phyloP scores from a whole-genome alignment of 2,888 invertebrate genomes.

The Thereva unica region DNA sequence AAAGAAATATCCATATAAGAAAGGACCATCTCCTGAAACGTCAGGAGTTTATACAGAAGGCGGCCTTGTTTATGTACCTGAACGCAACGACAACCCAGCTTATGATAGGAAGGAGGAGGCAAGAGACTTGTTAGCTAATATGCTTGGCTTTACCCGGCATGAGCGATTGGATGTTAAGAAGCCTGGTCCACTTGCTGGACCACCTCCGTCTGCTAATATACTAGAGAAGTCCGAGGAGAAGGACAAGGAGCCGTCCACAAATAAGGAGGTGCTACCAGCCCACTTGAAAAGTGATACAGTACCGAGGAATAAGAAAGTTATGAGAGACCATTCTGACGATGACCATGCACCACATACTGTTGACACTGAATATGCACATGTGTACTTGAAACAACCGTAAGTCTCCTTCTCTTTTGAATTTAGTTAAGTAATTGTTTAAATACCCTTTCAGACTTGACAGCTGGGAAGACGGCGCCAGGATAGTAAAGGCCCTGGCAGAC shows the following conservation, averaged over 20 bases:
- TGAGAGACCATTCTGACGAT: conserved; percentile 56
- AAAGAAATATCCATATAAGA: conserved; percentile 25
- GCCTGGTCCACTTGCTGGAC: conserved; percentile 78
- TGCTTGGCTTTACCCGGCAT: conserved; percentile 81
- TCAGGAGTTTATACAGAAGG: conserved; percentile 66
- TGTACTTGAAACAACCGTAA: conserved; percentile 75
- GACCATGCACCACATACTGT: conserved; percentile 67
- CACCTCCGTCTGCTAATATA: conserved; percentile 48
- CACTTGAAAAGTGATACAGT: conserved; percentile 52
- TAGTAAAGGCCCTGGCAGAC: conserved; percentile 71
- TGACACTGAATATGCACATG: conserved; percentile 78
- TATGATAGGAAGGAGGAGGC: conserved; percentile 59
- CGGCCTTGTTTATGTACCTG: conserved; percentile 62
- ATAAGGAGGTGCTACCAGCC: conserved; percentile 54
- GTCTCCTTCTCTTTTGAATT: conserved; percentile 44
- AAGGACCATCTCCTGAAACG: conserved; percentile 14
- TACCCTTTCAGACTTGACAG: conserved; percentile 60
- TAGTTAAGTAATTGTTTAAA: neutral
- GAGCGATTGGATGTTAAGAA: conserved; percentile 93
- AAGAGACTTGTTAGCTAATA: conserved; percentile 65
- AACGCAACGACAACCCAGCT: conserved; percentile 44
- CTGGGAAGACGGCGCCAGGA: conserved; percentile 75
- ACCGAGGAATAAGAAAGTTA: conserved; percentile 53
- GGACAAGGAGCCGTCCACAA: conserved; percentile 42
- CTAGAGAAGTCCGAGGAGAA: conserved; percentile 43